Conservation (phyloP, 2,888 invertebrate species). For the Galerucella calmariensis region DNA sequence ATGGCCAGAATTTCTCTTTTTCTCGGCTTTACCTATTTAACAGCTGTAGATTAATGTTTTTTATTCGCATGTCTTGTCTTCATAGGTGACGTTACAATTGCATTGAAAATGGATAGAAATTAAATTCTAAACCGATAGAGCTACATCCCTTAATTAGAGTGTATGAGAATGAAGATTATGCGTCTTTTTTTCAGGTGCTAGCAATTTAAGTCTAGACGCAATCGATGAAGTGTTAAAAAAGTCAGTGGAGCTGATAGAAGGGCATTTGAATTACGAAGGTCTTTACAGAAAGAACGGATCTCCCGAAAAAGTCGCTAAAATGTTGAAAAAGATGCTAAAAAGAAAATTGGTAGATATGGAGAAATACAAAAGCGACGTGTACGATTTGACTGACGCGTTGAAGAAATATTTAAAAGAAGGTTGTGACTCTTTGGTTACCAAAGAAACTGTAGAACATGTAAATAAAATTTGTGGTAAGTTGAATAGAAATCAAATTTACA, state of each 20-base stretch:
- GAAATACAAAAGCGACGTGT: slow-evolving; percentile 75
- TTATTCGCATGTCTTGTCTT: too few relatives aligned
- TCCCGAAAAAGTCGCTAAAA: slow-evolving; percentile 66
- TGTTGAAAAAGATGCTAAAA: slow-evolving; percentile 56
- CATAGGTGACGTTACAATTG: too few relatives aligned
- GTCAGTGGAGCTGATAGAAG: slow-evolving; percentile 83
- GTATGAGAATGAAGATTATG: background rate
- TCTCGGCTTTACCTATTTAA: too few relatives aligned
- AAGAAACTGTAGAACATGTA: slow-evolving; percentile 64
- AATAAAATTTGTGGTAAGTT: slow-evolving; percentile 68
- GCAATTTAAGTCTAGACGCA: slow-evolving; percentile 47
- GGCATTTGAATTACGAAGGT: slow-evolving; percentile 75
- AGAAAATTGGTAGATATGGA: slow-evolving; percentile 55
- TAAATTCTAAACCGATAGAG: too few relatives aligned
- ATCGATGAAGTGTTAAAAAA: slow-evolving; percentile 76
- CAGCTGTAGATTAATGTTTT: too few relatives aligned
- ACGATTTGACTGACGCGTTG: slow-evolving; percentile 89
- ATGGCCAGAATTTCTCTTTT: too few relatives aligned
- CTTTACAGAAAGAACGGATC: slow-evolving; percentile 86
- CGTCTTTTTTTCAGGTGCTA: slow-evolving; percentile 45
- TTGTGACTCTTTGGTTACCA: slow-evolving; percentile 87
- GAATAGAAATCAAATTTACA: background rate
- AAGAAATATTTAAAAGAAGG: slow-evolving; percentile 94
- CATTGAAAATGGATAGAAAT: too few relatives aligned
- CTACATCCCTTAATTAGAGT: background rate